Percentiles rank a stretch among this genome's conserved stretches.
Conservation (phyloP, 2,888 invertebrate genomes). For the Dasysyrphus albostriatus region DNA sequence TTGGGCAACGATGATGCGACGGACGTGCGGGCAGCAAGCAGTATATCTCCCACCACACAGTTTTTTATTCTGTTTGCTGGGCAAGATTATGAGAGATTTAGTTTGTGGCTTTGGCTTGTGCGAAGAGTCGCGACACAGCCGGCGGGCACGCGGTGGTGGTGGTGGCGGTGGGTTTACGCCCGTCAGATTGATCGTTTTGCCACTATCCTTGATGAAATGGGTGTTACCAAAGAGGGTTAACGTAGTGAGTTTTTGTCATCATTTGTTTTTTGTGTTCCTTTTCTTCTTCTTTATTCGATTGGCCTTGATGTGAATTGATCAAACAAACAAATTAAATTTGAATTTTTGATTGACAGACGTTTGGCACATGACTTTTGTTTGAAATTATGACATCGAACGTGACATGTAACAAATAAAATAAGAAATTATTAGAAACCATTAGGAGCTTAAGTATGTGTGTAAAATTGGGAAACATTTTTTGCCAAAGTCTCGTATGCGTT, state of each 20-base stretch:
- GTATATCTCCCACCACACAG: background rate
- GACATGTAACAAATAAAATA: too few relatives aligned
- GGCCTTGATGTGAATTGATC: conserved; percentile 1
- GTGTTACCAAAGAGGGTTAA: conserved; percentile 4
- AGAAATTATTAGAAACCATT: too few relatives aligned
- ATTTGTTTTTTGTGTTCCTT: background rate
- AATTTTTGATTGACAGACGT: conserved; percentile 21
- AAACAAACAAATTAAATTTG: background rate
- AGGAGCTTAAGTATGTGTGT: too few relatives aligned
- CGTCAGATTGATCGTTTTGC: conserved; percentile 5
- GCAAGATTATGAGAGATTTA: background rate
- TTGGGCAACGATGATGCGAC: background rate
- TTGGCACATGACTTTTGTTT: background rate
- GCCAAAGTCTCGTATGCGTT: too few relatives aligned
- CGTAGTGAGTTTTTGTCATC: background rate
- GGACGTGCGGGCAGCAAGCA: background rate
- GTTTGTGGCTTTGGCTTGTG: conserved; percentile 37
- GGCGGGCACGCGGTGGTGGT: too few relatives aligned
- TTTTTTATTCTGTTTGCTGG: background rate
- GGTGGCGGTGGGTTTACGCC: background rate
- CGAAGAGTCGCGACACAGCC: too few relatives aligned
- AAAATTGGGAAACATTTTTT: too few relatives aligned
- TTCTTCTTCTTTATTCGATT: background rate
- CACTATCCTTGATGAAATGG: conserved; percentile 56
- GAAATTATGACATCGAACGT: background rate